Percentiles rank a stretch among this genome's conserved stretches.
These are phyloP conservation scores for Seriola quinqueradiata DNA, from an alignment of 2,113 vertebrate species.

Conservation along the genomic window DNA sequence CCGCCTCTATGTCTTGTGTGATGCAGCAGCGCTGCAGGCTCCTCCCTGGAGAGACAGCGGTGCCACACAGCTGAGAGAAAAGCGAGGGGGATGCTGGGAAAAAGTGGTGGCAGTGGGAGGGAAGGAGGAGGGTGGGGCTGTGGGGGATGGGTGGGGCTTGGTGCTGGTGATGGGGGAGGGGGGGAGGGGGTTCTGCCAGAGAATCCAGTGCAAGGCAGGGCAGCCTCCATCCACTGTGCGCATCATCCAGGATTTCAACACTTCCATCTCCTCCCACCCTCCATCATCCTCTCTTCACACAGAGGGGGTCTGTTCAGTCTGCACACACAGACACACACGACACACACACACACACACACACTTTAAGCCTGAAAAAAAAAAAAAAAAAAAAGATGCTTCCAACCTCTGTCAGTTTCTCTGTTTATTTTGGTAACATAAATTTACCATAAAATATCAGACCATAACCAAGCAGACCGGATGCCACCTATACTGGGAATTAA, in stretches of 20 bases:
- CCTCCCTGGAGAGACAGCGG: slow-evolving; percentile 74
- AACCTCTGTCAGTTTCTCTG: not conserved
- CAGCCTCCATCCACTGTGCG: slow-evolving; percentile 51
- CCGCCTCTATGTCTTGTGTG: slow-evolving; percentile 51
- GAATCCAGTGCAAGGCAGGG: slow-evolving; percentile 63
- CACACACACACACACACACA: slow-evolving; percentile 4
- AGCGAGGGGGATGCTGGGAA: slow-evolving; percentile 57
- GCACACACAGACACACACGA: not conserved
- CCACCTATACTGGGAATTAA: not conserved
- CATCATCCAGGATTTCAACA: slow-evolving; percentile 68
- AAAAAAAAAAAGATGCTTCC: slow-evolving; percentile 36
- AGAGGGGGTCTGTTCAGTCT: slow-evolving; percentile 56
- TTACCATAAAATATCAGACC: not conserved
- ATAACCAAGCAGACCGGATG: not conserved
- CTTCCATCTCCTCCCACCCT: slow-evolving; percentile 59
- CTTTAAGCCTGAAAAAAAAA: not conserved
- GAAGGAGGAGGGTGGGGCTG: slow-evolving; percentile 16
- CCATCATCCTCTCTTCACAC: slow-evolving; percentile 44
- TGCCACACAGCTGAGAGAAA: slow-evolving; percentile 72
- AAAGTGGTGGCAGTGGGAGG: slow-evolving; percentile 23
- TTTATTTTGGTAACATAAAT: not conserved
- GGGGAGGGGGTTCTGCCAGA: slow-evolving; percentile 16
- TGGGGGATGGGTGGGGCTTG: slow-evolving; percentile 40
- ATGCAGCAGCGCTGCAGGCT: slow-evolving; percentile 71
- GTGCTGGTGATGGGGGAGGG: not conserved